Evolutionary conservation across 2,888 invertebrate genomes (phyloP).

Genomic region (Andrena minutula): DNA sequence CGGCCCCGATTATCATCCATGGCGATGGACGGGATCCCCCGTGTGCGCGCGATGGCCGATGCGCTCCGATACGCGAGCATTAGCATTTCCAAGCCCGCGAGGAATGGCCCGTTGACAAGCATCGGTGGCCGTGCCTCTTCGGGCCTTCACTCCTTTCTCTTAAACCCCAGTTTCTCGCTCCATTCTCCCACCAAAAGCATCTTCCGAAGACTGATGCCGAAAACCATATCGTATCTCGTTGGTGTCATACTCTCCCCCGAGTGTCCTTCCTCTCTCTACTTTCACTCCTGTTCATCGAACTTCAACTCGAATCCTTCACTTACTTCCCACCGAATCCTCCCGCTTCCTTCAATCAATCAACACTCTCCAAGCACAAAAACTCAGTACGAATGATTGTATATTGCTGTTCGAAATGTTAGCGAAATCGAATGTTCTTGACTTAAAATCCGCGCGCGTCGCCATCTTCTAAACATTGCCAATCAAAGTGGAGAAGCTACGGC

Average conservation of each 20-base stretch:
- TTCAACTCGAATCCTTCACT: too few species aligned
- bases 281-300: too few species aligned
- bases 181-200: too few species aligned
- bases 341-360: too few species aligned
- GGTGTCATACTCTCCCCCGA: too few species aligned
- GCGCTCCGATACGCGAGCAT: constrained; percentile 13
- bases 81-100: not conserved
- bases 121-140: not conserved
- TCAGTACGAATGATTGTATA: too few species aligned
- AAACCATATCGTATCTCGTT: too few species aligned
- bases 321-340: too few species aligned
- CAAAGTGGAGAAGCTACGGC: constrained; percentile 53
- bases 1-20: constrained; percentile 81
- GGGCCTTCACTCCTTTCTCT: not conserved
- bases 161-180: too few species aligned
- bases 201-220: too few species aligned
- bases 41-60: constrained; percentile 79
- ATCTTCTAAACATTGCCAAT: constrained; percentile 63
- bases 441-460: constrained; percentile 52
- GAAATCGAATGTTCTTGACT: not conserved
- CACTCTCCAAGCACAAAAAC: too few species aligned
- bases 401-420: not conserved
- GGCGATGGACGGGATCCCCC: constrained; percentile 57
- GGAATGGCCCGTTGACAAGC: not conserved
- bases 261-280: too few species aligned